Base-by-base conservation (phyloP, 2,797 vertebrate species). In the Cuniculus paca region DNA sequence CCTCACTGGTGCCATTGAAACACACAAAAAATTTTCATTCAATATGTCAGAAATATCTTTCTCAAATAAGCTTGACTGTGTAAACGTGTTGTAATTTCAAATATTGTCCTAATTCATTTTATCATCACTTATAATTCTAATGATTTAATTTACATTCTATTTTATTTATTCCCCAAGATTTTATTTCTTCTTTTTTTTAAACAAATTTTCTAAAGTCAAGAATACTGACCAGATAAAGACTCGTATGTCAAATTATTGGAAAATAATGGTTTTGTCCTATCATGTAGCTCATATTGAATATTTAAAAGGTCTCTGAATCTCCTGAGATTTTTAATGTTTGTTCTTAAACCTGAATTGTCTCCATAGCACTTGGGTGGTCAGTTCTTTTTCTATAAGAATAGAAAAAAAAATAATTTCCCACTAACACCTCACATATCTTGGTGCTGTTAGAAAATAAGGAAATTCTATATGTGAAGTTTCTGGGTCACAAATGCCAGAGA, bases 61-160 rank as follows among this genome's bases (percentile, higher is more conserved):
- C 13, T 70, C 36, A 77, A 81, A 77, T 87, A 14, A 77, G 26
- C 28, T 61, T 81, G 11, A 68, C 2, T 48, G 60, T 4, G 9
- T 48, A 8, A 81, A 90, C 45, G 26, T 58, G 42, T 28, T 72
- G 13, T 48, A 24, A 88, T 78, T 89, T 24, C 26, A 63, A 8
- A 89, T 83, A 70, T 78, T 79, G 56, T 1, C 8, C 42, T 31
- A 58, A 31, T 78, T 78, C 60, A 6, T 70, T n/a, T 92, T 91
- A 83, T 48, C 3, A 31, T 75, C 2, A 83, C 2, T 77, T 56
- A 5, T 39, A 72, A 63, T 56, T 26, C 8, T 5, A 45, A 14
- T 28, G 5, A n/a, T 95, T 88, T n/a, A 65, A 50, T 85, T 93
- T 93, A 3, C 26, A 50, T 65, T 54, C 31, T 54, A 63, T 48